Conservation (phyloP, 2,888 invertebrate species). For the Meiosimyza platycephala region DNA sequence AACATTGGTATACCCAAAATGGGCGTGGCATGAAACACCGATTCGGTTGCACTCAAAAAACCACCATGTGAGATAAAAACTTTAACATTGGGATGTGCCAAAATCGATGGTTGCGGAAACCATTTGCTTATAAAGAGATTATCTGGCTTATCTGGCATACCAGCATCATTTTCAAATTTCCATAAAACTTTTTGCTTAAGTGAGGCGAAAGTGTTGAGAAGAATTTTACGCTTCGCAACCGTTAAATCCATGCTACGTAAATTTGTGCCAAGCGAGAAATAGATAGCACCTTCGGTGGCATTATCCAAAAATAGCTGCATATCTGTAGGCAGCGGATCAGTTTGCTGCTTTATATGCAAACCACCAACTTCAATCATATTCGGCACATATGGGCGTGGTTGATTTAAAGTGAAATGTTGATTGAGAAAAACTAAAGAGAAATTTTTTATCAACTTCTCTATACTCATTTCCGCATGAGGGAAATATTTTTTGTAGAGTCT, state of each 20-base stretch:
- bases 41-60: constrained; percentile 68
- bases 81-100: constrained; percentile 67
- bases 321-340: constrained; percentile 40
- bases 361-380: constrained; percentile 60
- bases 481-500: constrained; percentile 52
- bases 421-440: constrained; percentile 57
- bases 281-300: constrained; percentile 53
- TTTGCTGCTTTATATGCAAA: constrained; percentile 49
- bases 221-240: constrained; percentile 20
- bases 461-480: constrained; percentile 49
- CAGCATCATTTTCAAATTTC: constrained; percentile 48
- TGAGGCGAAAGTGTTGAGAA: constrained; percentile 44
- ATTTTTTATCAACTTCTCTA: constrained; percentile 52
- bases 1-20: constrained; percentile 65
- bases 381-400: constrained; percentile 55
- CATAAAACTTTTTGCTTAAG: constrained; percentile 53
- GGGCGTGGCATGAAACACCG: constrained; percentile 66
- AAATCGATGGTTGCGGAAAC: constrained; percentile 65
- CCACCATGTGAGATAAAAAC: constrained; percentile 71
- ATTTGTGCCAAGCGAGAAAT: constrained; percentile 57
- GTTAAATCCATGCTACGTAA: constrained; percentile 47
- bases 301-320: constrained; percentile 53
- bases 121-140: constrained; percentile 61
- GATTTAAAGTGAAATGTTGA: constrained; percentile 56
- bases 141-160: constrained; percentile 45